Evolutionary conservation across 2,888 invertebrate genomes (phyloP).

Genomic region (Dascillus cervinus): DNA sequence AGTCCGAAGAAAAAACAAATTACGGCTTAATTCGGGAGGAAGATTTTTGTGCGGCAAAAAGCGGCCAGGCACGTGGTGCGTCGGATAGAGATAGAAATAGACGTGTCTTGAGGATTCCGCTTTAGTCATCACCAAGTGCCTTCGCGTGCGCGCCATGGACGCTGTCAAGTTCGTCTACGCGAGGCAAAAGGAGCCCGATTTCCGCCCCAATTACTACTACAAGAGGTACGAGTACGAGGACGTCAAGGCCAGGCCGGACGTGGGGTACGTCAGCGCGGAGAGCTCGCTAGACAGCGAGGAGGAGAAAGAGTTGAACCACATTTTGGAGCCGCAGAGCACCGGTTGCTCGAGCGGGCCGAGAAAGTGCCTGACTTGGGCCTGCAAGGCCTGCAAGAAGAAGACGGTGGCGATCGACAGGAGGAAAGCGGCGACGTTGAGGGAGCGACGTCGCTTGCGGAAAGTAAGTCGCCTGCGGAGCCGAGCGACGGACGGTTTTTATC

Average conservation of each 20-base stretch:
- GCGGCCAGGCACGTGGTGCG: no score
- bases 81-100: no score
- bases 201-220: no score
- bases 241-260: conserved; percentile 13
- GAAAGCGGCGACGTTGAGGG: conserved; percentile 94
- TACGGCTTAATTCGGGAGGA: no score
- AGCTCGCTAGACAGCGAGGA: conserved; percentile 37
- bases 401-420: conserved; percentile 91
- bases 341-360: conserved; percentile 47
- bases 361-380: conserved; percentile 91
- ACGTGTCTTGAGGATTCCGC: no score
- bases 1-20: no score
- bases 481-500: neutral
- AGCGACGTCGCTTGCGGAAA: conserved; percentile 86
- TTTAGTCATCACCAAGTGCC: no score
- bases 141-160: no score
- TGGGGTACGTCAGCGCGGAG: conserved; percentile 36
- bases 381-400: conserved; percentile 95
- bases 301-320: conserved; percentile 38
- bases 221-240: conserved; percentile 4
- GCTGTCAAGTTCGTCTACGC: no score
- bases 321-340: conserved; percentile 41
- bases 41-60: no score
- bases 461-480: conserved; percentile 45
- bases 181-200: no score